Percentiles rank a stretch among this genome's conserved stretches.
These are phyloP conservation scores for Nezara viridula DNA, from an alignment of 2,888 invertebrate genomes.

Conservation along the genomic window DNA sequence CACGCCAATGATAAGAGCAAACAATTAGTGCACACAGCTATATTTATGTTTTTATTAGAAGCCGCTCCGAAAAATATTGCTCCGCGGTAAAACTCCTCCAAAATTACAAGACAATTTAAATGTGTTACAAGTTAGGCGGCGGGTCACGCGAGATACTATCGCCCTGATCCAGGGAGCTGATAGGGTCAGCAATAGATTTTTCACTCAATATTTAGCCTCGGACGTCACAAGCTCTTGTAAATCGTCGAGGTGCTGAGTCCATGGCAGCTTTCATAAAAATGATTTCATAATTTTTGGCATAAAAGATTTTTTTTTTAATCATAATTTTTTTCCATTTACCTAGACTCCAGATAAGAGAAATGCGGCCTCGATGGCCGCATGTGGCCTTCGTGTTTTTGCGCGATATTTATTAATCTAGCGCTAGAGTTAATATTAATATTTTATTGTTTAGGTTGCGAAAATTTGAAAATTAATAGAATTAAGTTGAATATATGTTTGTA, in stretches of 20 bases:
- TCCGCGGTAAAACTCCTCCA: not conserved
- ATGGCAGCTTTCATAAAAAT: not conserved
- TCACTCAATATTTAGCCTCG: constrained; percentile 41
- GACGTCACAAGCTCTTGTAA: constrained; percentile 19
- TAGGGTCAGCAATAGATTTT: constrained; percentile 24
- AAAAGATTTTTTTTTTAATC: too few relatives aligned
- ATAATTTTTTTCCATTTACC: not conserved
- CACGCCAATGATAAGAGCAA: constrained; percentile 47
- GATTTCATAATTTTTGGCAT: not conserved
- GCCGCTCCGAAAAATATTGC: constrained; percentile 13
- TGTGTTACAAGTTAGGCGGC: constrained; percentile 29
- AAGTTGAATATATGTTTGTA: too few relatives aligned
- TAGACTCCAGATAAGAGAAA: too few relatives aligned
- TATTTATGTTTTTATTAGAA: constrained; percentile 55
- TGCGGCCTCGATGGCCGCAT: too few relatives aligned
- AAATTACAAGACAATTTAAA: constrained; percentile 54
- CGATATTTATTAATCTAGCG: too few relatives aligned
- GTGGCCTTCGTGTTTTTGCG: too few relatives aligned
- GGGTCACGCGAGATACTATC: constrained; percentile 49
- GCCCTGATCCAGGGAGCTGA: not conserved
- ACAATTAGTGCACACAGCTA: not conserved
- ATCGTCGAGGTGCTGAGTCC: not conserved
- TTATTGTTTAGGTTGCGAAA: too few relatives aligned
- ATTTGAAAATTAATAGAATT: too few relatives aligned
- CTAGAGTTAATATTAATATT: too few relatives aligned